These are phyloP conservation scores for Vanessa tameamea DNA, from an alignment of 1,140 invertebrate genomes.

Conservation along the genomic window DNA sequence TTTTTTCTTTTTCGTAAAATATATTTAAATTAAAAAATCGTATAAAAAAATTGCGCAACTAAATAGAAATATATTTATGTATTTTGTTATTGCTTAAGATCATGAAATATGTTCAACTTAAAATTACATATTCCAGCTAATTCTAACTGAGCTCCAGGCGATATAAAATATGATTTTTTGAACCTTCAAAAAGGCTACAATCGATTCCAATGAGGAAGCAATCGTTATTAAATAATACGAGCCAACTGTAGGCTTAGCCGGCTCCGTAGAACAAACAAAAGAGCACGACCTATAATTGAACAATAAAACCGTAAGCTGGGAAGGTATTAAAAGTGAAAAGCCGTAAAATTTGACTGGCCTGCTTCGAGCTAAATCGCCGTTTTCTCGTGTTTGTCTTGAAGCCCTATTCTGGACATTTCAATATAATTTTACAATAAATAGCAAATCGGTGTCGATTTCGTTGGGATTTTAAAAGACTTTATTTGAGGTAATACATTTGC, in stretches of 20 bases:
- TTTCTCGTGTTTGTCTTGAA: conserved; percentile 29
- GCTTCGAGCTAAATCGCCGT: conserved; percentile 39
- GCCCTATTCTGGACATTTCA: conserved; percentile 18
- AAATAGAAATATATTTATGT: no score
- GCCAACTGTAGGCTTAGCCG: not conserved
- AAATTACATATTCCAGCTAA: no score
- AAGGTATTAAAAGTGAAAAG: conserved; percentile 54
- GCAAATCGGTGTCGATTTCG: no score
- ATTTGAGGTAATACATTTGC: no score
- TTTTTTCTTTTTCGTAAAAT: no score
- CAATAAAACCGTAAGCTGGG: conserved; percentile 55
- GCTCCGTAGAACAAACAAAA: conserved; percentile 27
- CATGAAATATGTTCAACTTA: no score
- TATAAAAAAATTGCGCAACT: no score
- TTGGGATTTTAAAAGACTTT: no score
- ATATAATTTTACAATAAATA: no score
- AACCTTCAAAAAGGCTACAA: not conserved
- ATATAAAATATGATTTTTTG: not conserved
- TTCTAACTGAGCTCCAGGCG: no score
- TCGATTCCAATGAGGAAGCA: not conserved
- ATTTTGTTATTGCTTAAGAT: no score
- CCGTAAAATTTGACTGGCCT: conserved; percentile 60
- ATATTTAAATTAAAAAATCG: no score
- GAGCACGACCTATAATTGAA: conserved; percentile 57
- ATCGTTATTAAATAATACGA: not conserved